Conservation (phyloP, 2,888 invertebrate species). For the Xiphydria camelus region DNA sequence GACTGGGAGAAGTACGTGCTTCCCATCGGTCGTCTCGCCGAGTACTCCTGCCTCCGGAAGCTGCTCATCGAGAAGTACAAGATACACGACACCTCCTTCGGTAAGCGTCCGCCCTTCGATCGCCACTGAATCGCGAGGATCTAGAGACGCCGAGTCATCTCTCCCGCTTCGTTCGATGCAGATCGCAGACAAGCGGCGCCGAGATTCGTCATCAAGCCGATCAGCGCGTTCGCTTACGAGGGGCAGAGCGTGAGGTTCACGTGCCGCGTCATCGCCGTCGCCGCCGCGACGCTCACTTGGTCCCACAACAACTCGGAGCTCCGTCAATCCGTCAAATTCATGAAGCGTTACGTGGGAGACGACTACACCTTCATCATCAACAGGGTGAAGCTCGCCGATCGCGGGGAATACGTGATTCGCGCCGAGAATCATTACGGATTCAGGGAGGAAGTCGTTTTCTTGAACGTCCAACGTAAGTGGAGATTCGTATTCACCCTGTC, state of each 20-base stretch:
- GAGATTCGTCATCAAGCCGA: conserved; percentile 95
- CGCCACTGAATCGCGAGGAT: too few species aligned
- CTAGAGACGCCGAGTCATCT: too few species aligned
- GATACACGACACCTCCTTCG: conserved; percentile 94
- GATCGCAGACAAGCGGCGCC: conserved; percentile 98
- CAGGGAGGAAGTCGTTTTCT: conserved; percentile 93
- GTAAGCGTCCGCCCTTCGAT: too few species aligned
- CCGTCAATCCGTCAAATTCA: conserved; percentile 96
- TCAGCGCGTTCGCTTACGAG: conserved; percentile 94
- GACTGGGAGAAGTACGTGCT: conserved; percentile 83
- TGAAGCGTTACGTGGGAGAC: conserved; percentile 96
- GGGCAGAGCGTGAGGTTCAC: conserved; percentile 97
- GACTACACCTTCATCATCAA: conserved; percentile 98
- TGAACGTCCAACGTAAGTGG: conserved; percentile 88
- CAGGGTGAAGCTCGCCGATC: conserved; percentile 90
- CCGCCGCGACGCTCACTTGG: conserved; percentile 95
- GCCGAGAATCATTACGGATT: conserved; percentile 97
- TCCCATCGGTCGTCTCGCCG: conserved; percentile 95
- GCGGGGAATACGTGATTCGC: conserved; percentile 95
- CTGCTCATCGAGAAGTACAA: conserved; percentile 94
- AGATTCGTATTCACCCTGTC: too few species aligned
- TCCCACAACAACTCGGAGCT: conserved; percentile 90
- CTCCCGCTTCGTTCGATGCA: too few species aligned
- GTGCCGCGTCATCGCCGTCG: conserved; percentile 93
- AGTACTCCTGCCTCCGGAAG: conserved; percentile 95